These are phyloP conservation scores for Clangula hyemalis DNA, from an alignment of 2,797 vertebrate genomes.

Conservation along the genomic window DNA sequence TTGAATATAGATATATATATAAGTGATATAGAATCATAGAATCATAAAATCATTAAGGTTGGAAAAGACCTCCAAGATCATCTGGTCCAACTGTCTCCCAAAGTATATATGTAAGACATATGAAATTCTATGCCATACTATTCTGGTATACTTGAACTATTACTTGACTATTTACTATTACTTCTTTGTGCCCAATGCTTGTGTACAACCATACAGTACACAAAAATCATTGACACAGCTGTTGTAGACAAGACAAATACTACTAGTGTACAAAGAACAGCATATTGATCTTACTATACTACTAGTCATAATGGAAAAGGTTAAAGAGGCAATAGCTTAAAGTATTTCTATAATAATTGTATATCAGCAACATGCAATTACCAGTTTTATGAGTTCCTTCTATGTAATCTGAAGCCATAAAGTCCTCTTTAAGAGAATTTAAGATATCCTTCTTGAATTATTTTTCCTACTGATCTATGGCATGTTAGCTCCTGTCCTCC, in stretches of 20 bases:
- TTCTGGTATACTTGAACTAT: neutral
- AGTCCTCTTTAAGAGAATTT: neutral
- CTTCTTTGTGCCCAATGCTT: neutral
- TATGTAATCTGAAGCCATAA: neutral
- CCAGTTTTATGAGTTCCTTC: neutral
- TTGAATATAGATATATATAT: rapidly evolving
- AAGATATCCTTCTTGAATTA: neutral
- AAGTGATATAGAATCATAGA: neutral
- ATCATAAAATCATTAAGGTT: no score
- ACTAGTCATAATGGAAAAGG: neutral
- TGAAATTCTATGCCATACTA: neutral
- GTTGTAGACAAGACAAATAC: neutral
- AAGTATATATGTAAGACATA: rapidly evolving
- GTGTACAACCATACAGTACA: neutral
- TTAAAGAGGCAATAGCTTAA: neutral
- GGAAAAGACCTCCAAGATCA: no score
- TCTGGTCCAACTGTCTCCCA: no score
- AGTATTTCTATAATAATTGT: neutral
- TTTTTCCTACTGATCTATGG: neutral
- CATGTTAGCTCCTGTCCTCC: neutral
- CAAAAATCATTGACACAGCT: neutral
- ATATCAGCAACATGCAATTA: neutral
- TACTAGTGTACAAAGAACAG: neutral
- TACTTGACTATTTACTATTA: neutral
- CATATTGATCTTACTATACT: neutral